Evolutionary conservation across 2,888 invertebrate genomes (phyloP).

Genomic region (Idaea straminata): DNA sequence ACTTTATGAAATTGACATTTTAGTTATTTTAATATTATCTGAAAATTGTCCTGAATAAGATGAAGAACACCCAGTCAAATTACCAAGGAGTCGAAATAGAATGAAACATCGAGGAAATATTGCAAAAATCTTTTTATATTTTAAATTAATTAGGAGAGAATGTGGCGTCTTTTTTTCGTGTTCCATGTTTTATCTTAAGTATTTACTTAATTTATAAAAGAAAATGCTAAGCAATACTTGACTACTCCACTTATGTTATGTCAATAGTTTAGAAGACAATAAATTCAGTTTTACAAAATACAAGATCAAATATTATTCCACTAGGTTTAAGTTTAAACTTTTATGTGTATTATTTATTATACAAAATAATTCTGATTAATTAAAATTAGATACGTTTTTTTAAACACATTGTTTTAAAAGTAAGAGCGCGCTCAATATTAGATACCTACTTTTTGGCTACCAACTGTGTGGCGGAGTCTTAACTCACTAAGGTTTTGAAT

Average conservation of each 20-base stretch:
- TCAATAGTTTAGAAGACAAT: neutral
- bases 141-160: conserved; percentile 40
- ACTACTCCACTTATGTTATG: neutral
- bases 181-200: conserved; percentile 36
- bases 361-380: neutral
- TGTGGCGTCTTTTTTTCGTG: conserved; percentile 44
- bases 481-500: neutral
- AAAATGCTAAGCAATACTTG: conserved; percentile 64
- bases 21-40: conserved; percentile 8
- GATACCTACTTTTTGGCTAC: too few relatives aligned
- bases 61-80: too few relatives aligned
- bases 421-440: too few relatives aligned
- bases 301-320: neutral
- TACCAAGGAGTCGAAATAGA: too few relatives aligned
- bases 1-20: conserved; percentile 44
- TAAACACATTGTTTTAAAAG: neutral
- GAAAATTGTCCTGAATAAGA: neutral
- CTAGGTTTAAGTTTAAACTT: neutral
- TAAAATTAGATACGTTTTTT: neutral
- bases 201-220: conserved; percentile 43
- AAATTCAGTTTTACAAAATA: conserved; percentile 1
- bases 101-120: neutral
- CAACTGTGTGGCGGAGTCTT: neutral
- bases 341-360: neutral
- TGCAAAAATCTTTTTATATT: neutral